Evolutionary conservation across 2,888 invertebrate species (phyloP).

Genomic region (Hirtodrosophila duncani): DNA sequence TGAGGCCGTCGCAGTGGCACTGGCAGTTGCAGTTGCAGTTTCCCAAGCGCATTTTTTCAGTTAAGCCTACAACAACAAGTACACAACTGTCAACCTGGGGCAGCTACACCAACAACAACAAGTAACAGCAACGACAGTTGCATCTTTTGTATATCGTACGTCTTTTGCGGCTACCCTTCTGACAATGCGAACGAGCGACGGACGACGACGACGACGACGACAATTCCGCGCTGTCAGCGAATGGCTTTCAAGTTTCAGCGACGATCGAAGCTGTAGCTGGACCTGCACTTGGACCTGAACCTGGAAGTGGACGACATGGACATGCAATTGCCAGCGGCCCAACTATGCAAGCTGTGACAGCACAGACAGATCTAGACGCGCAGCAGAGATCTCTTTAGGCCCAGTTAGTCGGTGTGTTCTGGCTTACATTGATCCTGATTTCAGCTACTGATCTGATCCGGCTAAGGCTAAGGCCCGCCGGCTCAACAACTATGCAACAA

Average conservation of each 20-base stretch:
- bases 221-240: conserved; percentile 71
- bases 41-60: conserved; percentile 66
- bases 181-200: conserved; percentile 59
- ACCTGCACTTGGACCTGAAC: not conserved
- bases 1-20: not conserved
- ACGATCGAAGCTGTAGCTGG: conserved; percentile 30
- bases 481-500: conserved; percentile 16
- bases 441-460: conserved; percentile 59
- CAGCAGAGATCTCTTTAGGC: conserved; percentile 5
- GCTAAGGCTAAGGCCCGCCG: conserved; percentile 1
- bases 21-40: conserved; percentile 56
- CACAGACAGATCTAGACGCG: conserved; percentile 74
- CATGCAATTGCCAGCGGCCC: conserved; percentile 71
- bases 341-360: conserved; percentile 72
- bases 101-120: conserved; percentile 23
- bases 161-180: conserved; percentile 32
- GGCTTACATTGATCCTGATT: conserved; percentile 70
- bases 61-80: conserved; percentile 34
- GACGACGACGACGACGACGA: conserved; percentile 34
- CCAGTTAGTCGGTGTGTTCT: not conserved
- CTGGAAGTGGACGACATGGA: conserved; percentile 36
- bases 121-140: conserved; percentile 59
- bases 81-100: conserved; percentile 23
- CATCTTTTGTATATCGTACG: conserved; percentile 67
- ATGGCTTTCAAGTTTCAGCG: conserved; percentile 65